Base-by-base conservation (phyloP, 1,140 invertebrate genomes). In the Proctacanthus coquilletti region DNA sequence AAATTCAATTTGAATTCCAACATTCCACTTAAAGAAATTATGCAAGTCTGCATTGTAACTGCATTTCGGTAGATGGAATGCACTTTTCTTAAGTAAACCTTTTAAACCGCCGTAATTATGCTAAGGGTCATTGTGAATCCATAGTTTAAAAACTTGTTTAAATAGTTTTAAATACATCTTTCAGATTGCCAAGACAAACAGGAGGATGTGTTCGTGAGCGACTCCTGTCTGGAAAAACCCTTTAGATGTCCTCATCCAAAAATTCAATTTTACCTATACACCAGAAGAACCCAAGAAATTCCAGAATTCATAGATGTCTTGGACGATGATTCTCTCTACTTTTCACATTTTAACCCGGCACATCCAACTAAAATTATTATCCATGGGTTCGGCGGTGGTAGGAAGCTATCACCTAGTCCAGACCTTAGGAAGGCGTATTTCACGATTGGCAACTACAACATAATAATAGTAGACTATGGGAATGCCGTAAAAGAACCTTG, bases 391-490 rank as follows among this genome's bases (percentile, higher is more conserved):
- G 80, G 80, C 0, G 82, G 82, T 0, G 82, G 82, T 0, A 62
- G 81, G 36, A 76, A 78, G 50, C 63, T 80, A 14, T 75, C 77
- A 5, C 83, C 82, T 0, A 84, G 80, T 56, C 84, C 82, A 1
- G 81, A 86, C 58, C 69, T 86, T 53, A 63, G 83, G 34, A 67
- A 75, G 64, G 83, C 81, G 0, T 87, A 83, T 54, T 87, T 85
- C 57, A 65, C 69, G 19, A 65, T 73, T 40, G 81, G 82, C 36
- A 69, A 84, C 48, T 86, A 84, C 54, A 87, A 87, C 51, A 77
- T 87, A 34, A 81, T 87, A 45, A 83, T 87, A 33, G 81, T 85
- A n/a, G 80, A 87, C 63, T 85, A 85, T 54, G 74, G 74, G 29
- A 66, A 72, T 8, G 65, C 84, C n/a, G 83, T 84, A 2, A 74